Base-by-base conservation (phyloP, 2,113 vertebrate species). In the Eulemur rufifrons region DNA sequence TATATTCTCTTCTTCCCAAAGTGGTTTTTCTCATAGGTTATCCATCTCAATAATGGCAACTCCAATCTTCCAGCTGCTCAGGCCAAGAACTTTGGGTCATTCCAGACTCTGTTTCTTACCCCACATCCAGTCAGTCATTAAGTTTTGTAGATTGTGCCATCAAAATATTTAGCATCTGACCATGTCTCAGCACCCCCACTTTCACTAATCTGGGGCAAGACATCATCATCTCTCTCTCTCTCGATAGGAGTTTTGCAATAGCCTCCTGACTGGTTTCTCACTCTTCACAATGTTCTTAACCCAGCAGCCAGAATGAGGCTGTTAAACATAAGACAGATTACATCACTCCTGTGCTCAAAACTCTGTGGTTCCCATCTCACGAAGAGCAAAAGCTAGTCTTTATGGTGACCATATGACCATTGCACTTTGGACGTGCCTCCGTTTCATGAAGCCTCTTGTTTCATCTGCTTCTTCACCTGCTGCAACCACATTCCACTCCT, bases 401-500 rank as follows among this genome's bases (percentile, higher is more conserved):
- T 56, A 2, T 6, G 17, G 32, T 8, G 14, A 42, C 45, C 17
- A 0, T 87, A 18, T 17, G 59, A 63, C 27, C 1, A 0, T 80
- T 27, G 21, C 12, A 25, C 2, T 34, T 32, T 32, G 50, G 6
- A 15, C 32, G 34, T 6, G 0, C 73, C 14, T 81, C 12, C 2
- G 32, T 27, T 13, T 12, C 20, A 1, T 50, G 34, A 37, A 23
- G 83, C 39, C 42, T 77, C 50, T n/a, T 17, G 59, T 23, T 47
- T 68, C 4, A 71, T 63, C 11, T 61, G 1, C 54, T 80, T 52
- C 56, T 86, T 93, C 10, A 4, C 27, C 18, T 37, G 27, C 23
- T 13, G 5, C 47, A 45, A 29, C 3, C 34, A 39, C 23, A 9
- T 6, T 39, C 23, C 20, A 29, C 9, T 83, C 52, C 29, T 17